Percentiles rank a stretch among this genome's conserved stretches.
Evolutionary conservation across 2,888 invertebrate genomes (phyloP).

Genomic region (Rutpela maculata): DNA sequence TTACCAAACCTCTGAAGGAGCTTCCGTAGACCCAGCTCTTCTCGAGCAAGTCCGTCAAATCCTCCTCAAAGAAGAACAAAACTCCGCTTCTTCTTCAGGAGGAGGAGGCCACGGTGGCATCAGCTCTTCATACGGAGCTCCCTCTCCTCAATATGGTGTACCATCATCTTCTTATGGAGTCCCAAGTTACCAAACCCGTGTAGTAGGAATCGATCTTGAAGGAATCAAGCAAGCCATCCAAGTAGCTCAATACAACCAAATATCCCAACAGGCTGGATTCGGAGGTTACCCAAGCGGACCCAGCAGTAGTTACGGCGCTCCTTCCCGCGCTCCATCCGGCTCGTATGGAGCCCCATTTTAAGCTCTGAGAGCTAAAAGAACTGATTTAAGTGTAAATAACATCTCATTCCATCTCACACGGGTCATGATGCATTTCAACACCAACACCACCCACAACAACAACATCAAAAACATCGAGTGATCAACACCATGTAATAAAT

Average conservation of each 20-base stretch:
- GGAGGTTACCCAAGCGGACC: constrained; percentile 75
- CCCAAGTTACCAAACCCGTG: constrained; percentile 77
- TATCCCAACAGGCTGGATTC: constrained; percentile 75
- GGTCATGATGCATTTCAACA: constrained; percentile 72
- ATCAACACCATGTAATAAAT: constrained; percentile 65
- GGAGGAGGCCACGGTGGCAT: constrained; percentile 75
- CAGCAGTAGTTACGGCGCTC: constrained; percentile 74
- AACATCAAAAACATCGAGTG: constrained; percentile 63
- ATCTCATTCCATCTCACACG: constrained; percentile 69
- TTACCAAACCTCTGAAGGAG: constrained; percentile 88
- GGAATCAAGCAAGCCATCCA: constrained; percentile 91
- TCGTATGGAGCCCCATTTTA: constrained; percentile 63
- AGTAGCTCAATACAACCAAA: constrained; percentile 89
- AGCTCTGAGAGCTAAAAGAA: constrained; percentile 57
- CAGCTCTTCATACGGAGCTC: constrained; percentile 75
- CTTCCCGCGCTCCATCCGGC: constrained; percentile 77
- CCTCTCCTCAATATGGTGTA: constrained; percentile 81
- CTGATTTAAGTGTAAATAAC: constrained; percentile 65
- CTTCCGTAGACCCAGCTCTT: constrained; percentile 86
- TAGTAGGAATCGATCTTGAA: constrained; percentile 90
- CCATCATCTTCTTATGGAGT: constrained; percentile 83
- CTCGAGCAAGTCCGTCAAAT: constrained; percentile 91
- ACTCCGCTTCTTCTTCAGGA: constrained; percentile 76
- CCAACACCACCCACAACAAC: constrained; percentile 57
- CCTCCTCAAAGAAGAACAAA: constrained; percentile 87